Evolutionary conservation across 1,140 invertebrate species (phyloP).

Genomic region (Drosophila nigrodunni): DNA sequence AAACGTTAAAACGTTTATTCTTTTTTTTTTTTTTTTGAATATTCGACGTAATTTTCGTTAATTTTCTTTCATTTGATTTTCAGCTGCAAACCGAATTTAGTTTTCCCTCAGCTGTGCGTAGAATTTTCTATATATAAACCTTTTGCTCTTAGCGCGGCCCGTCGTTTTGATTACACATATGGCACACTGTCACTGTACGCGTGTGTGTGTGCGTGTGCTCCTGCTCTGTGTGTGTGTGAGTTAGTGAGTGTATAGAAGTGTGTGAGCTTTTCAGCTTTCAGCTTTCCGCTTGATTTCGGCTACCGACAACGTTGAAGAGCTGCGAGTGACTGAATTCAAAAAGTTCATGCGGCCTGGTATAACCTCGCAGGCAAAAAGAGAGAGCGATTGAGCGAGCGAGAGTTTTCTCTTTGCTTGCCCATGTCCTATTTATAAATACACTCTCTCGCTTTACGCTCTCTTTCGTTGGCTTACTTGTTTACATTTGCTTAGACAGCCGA

Average conservation of each 20-base stretch:
- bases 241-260: slow-evolving; percentile 7
- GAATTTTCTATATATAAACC: slow-evolving; percentile 84
- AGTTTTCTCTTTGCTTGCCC: slow-evolving; percentile 4
- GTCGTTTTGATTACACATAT: slow-evolving; percentile 79
- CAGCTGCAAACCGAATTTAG: slow-evolving; percentile 46
- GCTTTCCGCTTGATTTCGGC: slow-evolving; percentile 50
- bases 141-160: slow-evolving; percentile 62
- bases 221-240: not conserved
- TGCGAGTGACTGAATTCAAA: slow-evolving; percentile 74
- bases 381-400: not conserved
- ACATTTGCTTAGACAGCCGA: slow-evolving; percentile 42
- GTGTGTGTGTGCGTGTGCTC: slow-evolving; percentile 25
- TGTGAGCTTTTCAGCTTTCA: slow-evolving; percentile 26
- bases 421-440: slow-evolving; percentile 45
- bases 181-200: slow-evolving; percentile 62
- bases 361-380: slow-evolving; percentile 1
- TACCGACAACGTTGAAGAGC: slow-evolving; percentile 75
- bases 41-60: slow-evolving; percentile 45
- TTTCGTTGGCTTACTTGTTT: slow-evolving; percentile 37
- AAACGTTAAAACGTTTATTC: not conserved
- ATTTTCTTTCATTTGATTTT: slow-evolving; percentile 57
- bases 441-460: slow-evolving; percentile 14
- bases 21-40: not conserved
- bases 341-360: slow-evolving; percentile 32
- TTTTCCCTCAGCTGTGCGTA: slow-evolving; percentile 77